Base-by-base conservation (phyloP, 2,113 vertebrate species). In the Oncorhynchus gorbuscha region DNA sequence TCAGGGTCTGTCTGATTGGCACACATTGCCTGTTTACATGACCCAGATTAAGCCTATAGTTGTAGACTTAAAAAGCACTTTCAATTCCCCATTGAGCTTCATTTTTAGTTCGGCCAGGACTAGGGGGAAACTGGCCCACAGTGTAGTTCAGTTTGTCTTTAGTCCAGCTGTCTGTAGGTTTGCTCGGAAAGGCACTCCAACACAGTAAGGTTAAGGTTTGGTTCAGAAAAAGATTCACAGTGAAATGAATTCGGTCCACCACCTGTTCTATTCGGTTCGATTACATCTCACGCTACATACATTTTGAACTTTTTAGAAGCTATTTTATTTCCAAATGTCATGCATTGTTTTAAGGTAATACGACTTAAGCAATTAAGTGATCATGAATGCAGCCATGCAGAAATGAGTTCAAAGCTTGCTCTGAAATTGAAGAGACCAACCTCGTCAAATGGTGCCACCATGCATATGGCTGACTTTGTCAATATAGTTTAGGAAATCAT, bases 181-280 rank as follows among this genome's bases (percentile, higher is more conserved):
- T 83, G 72, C 76, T 84, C 69, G 74, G 67, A 58, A 91, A 90
- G 89, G 89, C 92, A 90, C 88, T 88, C 82, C 55, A 85, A 83
- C 79, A 83, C 76, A 82, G 39, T 11, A 3, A 18, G 51, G 81
- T 76, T 5, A 30, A 83, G 9, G 51, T 80, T 87, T 81, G 83
- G 83, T 88, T 85, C 75, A 76, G 78, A 7, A 83, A 55, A 85
- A 73, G 73, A 85, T 78, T 88, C 85, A 86, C 85, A 84, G 79
- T 85, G 78, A 79, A 70, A 75, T 79, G 62, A 55, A 20, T 51
- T 58, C 11, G 64, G 74, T 35, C 30, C 28, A 20, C 20, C 30
- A 22, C 28, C 30, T 5, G 13, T 5, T 67, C 8, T 14, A 14
- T 67, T 45, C 39, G 3, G 39, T 76, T 73, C 76, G 68, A 70